These are phyloP conservation scores for Scophthalmus maximus DNA, from an alignment of 2,113 vertebrate genomes.

Conservation along the genomic window DNA sequence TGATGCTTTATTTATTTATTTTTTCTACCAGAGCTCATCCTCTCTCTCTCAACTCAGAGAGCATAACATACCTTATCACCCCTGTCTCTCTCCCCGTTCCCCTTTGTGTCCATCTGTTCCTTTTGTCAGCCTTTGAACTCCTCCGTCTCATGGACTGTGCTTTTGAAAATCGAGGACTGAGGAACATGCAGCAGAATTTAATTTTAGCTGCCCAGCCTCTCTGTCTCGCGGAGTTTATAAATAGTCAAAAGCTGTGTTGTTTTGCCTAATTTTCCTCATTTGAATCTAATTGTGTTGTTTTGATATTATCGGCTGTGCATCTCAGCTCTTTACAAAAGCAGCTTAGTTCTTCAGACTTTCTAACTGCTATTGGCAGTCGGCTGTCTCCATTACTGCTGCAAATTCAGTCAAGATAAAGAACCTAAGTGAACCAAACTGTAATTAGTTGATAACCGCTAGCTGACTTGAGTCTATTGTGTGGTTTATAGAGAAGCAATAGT, in stretches of 20 bases:
- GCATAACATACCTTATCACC: slow-evolving; percentile 66
- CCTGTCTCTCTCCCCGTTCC: slow-evolving; percentile 40
- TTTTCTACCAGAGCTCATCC: slow-evolving; percentile 29
- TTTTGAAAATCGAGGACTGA: slow-evolving; percentile 45
- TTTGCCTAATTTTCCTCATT: slow-evolving; percentile 23
- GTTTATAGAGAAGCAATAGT: neutral
- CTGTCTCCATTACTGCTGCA: slow-evolving; percentile 1
- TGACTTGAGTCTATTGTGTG: slow-evolving; percentile 7
- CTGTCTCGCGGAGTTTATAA: slow-evolving; percentile 4
- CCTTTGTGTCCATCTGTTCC: slow-evolving; percentile 68
- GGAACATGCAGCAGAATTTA: slow-evolving; percentile 1
- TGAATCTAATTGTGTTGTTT: slow-evolving; percentile 11
- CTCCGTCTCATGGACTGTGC: slow-evolving; percentile 27
- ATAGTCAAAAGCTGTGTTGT: slow-evolving; percentile 15
- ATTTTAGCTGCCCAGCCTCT: slow-evolving; percentile 24
- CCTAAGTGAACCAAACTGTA: neutral
- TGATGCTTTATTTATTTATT: slow-evolving; percentile 3
- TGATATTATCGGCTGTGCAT: slow-evolving; percentile 11
- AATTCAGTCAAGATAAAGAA: slow-evolving; percentile 4
- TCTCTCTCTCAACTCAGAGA: slow-evolving; percentile 50
- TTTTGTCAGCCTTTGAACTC: slow-evolving; percentile 62
- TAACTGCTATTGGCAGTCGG: slow-evolving; percentile 6
- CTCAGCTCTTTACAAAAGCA: neutral
- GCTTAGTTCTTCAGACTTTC: slow-evolving; percentile 4
- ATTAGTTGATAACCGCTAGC: neutral